These are phyloP conservation scores for Grantiella picta DNA, from an alignment of 2,113 vertebrate species.

Conservation along the genomic window DNA sequence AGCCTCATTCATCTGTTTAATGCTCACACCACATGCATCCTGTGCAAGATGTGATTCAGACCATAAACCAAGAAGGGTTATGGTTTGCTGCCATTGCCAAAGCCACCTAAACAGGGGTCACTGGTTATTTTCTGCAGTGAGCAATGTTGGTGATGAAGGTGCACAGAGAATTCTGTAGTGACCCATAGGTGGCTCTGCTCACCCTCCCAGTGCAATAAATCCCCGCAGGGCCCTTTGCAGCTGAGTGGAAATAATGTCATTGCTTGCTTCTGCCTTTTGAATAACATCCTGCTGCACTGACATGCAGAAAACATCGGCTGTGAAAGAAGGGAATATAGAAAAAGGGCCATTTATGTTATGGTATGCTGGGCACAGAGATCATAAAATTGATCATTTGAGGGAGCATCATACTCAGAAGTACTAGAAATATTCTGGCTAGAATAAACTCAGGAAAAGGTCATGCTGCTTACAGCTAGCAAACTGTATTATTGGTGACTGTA, in stretches of 20 bases:
- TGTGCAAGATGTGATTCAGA: neutral
- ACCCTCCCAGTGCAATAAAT: neutral
- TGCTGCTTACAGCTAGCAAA: neutral
- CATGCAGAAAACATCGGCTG: neutral
- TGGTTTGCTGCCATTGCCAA: neutral
- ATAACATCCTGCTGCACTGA: neutral
- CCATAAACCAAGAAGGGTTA: neutral
- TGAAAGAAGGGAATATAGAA: neutral
- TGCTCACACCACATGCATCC: neutral
- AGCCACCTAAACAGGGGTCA: neutral
- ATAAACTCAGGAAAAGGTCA: conserved; percentile 13
- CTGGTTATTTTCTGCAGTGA: neutral
- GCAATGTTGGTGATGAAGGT: neutral
- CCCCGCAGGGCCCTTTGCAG: neutral
- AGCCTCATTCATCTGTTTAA: neutral
- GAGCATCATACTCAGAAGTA: neutral
- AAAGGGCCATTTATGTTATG: neutral
- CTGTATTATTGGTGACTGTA: neutral
- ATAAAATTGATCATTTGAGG: conserved; percentile 1
- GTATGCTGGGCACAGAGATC: neutral
- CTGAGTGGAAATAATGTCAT: neutral
- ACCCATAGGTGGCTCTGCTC: neutral
- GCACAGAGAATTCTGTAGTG: neutral
- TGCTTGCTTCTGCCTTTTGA: neutral
- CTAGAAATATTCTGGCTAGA: neutral